Percentiles rank a stretch among this genome's conserved stretches.
Evolutionary conservation across 1,140 invertebrate species (phyloP).

Genomic region (Procambarus clarkii): DNA sequence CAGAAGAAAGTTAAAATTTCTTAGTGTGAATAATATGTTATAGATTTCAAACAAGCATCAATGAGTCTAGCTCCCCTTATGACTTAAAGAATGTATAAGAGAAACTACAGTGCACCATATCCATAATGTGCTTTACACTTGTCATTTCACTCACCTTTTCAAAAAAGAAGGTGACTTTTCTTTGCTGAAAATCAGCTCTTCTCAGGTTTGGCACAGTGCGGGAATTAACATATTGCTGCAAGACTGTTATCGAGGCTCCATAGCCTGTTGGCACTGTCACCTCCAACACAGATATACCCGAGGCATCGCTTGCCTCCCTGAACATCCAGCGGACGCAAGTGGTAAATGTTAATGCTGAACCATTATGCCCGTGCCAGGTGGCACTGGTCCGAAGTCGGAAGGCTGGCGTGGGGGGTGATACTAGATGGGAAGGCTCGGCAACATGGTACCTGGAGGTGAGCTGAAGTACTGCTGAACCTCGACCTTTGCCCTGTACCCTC

Average conservation of each 20-base stretch:
- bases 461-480: slow-evolving; percentile 93
- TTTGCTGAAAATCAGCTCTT: slow-evolving; percentile 87
- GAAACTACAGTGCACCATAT: too few relatives aligned
- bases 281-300: slow-evolving; percentile 95
- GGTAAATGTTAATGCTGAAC: slow-evolving; percentile 90
- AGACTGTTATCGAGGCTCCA: slow-evolving; percentile 91
- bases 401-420: slow-evolving; percentile 85
- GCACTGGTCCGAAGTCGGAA: slow-evolving; percentile 85
- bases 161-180: slow-evolving; percentile 95
- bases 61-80: too few relatives aligned
- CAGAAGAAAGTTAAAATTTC: too few relatives aligned
- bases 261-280: slow-evolving; percentile 95
- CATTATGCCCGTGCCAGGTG: slow-evolving; percentile 91
- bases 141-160: slow-evolving; percentile 82
- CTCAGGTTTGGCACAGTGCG: slow-evolving; percentile 85
- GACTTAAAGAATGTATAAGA: too few relatives aligned
- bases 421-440: slow-evolving; percentile 90
- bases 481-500: slow-evolving; percentile 91
- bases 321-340: slow-evolving; percentile 83
- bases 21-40: too few relatives aligned
- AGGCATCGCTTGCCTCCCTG: slow-evolving; percentile 84
- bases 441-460: slow-evolving; percentile 97
- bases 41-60: too few relatives aligned
- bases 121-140: too few relatives aligned
- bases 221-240: slow-evolving; percentile 90